phyloP scores from a whole-genome alignment of 2,888 invertebrate genomes.

The Sarcophaga caerulescens region DNA sequence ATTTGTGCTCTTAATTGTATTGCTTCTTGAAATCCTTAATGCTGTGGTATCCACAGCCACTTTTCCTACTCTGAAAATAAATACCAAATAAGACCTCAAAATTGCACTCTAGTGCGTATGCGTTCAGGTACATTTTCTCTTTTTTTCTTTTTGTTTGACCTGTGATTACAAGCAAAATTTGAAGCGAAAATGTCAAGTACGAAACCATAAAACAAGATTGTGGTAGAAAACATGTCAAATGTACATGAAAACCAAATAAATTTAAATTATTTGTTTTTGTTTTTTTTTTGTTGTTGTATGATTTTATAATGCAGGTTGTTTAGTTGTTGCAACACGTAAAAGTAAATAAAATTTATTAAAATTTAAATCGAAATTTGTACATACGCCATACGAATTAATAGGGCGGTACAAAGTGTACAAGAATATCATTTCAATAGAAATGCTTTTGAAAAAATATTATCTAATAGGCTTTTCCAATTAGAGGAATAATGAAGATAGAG shows the following conservation, averaged over 20 bases:
- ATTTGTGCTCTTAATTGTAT: too few relatives aligned
- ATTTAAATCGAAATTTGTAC: neutral
- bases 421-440: too few relatives aligned
- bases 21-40: too few relatives aligned
- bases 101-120: neutral
- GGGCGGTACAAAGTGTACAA: too few relatives aligned
- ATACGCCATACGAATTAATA: neutral
- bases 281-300: neutral
- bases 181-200: constrained; percentile 16
- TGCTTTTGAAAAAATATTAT: too few relatives aligned
- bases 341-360: constrained; percentile 13
- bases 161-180: neutral
- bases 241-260: constrained; percentile 30
- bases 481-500: too few relatives aligned
- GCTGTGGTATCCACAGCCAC: too few relatives aligned
- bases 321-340: neutral
- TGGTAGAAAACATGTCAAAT: constrained; percentile 33
- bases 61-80: too few relatives aligned
- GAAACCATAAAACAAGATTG: constrained; percentile 35
- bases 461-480: too few relatives aligned
- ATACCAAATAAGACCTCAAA: too few relatives aligned
- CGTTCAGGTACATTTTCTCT: neutral
- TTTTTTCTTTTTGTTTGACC: too few relatives aligned
- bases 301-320: neutral
- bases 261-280: constrained; percentile 26